These are phyloP conservation scores for Brachionus koreanus DNA, from an alignment of 1,140 invertebrate species.

Conservation along the genomic window DNA sequence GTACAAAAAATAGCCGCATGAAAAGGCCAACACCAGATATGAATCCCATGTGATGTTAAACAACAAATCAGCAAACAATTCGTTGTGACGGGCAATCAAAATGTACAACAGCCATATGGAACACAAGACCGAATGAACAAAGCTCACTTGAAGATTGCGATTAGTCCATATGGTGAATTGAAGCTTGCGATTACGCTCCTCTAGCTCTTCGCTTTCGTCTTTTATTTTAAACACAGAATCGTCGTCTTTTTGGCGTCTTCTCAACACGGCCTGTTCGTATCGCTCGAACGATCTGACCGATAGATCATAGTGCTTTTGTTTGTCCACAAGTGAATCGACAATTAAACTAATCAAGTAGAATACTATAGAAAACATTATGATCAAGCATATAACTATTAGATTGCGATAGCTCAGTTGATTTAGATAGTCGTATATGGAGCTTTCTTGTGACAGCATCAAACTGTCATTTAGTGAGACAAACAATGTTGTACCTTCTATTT, in stretches of 20 bases:
- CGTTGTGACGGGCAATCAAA: background rate
- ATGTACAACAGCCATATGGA: constrained; percentile 15
- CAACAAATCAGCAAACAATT: constrained; percentile 10
- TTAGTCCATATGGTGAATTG: constrained; percentile 37
- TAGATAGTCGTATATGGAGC: background rate
- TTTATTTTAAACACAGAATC: background rate
- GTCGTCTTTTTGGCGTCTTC: background rate
- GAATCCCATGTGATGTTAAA: constrained; percentile 3
- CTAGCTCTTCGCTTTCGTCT: background rate
- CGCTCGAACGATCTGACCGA: constrained; percentile 1
- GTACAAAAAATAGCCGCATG: constrained; percentile 37
- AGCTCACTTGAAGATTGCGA: constrained; percentile 32
- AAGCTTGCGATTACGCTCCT: background rate
- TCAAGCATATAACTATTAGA: background rate
- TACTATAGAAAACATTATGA: constrained; percentile 13
- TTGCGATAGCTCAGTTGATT: background rate
- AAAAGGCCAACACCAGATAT: constrained; percentile 17
- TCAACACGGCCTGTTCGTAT: constrained; percentile 21
- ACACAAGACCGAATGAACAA: constrained; percentile 19
- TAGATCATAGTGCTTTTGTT: constrained; percentile 20
- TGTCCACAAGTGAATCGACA: constrained; percentile 10
- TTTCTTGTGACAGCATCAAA: background rate
- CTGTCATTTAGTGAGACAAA: background rate
- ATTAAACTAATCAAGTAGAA: constrained; percentile 31
- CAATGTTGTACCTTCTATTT: background rate